Percentiles rank a stretch among this genome's conserved stretches.
Conservation (phyloP, 2,113 vertebrate species). For the Pao palembangensis region DNA sequence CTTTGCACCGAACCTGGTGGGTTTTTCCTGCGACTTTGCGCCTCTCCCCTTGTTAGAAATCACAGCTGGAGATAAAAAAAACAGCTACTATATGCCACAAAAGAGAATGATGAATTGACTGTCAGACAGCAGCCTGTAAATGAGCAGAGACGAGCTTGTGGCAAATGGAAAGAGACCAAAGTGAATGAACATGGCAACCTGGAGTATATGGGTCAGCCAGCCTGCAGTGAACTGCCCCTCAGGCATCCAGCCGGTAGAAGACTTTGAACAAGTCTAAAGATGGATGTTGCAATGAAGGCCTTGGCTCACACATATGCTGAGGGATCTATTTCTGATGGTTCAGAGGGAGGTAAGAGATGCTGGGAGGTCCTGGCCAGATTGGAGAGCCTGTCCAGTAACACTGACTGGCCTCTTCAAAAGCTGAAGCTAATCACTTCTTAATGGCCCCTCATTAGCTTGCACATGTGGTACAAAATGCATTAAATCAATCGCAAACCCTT, state of each 20-base stretch:
- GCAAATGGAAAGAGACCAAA: slow-evolving; percentile 63
- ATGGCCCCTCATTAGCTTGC: not conserved
- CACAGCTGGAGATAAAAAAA: slow-evolving; percentile 32
- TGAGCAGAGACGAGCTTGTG: slow-evolving; percentile 36
- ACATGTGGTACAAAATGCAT: not conserved
- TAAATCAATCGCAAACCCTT: not conserved
- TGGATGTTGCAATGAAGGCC: slow-evolving; percentile 67
- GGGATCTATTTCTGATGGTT: slow-evolving; percentile 55
- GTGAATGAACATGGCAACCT: slow-evolving; percentile 62
- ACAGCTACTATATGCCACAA: slow-evolving; percentile 29
- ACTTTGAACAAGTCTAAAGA: slow-evolving; percentile 73
- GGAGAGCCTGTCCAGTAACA: slow-evolving; percentile 32
- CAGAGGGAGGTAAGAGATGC: slow-evolving; percentile 53
- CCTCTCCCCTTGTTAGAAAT: slow-evolving; percentile 9
- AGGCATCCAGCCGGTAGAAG: slow-evolving; percentile 51
- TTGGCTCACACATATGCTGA: slow-evolving; percentile 56
- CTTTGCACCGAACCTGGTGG: slow-evolving; percentile 8
- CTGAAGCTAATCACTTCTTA: not conserved
- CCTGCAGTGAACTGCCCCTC: slow-evolving; percentile 59
- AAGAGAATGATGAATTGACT: slow-evolving; percentile 50
- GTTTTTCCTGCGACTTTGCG: slow-evolving; percentile 7
- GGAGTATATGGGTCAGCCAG: slow-evolving; percentile 67
- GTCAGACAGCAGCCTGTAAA: slow-evolving; percentile 45
- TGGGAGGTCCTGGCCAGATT: slow-evolving; percentile 42
- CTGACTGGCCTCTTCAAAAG: slow-evolving; percentile 30